Evolutionary conservation across 2,797 vertebrate species (phyloP).

Genomic region (Diglossa cyanea): DNA sequence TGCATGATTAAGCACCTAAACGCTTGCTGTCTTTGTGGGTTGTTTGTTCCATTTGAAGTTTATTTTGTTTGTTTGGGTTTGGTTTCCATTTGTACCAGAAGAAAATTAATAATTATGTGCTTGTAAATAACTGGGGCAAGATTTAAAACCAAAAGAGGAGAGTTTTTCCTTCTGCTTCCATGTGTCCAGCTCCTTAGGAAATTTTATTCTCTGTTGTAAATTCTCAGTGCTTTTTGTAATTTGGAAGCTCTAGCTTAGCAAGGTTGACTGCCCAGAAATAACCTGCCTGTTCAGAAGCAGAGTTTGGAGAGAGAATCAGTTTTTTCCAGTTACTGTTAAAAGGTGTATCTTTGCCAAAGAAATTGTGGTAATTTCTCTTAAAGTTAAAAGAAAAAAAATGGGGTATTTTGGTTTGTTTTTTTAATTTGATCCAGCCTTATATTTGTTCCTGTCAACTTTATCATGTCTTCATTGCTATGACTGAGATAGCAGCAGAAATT

Average conservation of each 20-base stretch:
- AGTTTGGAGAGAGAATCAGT: not conserved
- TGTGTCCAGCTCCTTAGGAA: not conserved
- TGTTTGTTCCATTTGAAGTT: not conserved
- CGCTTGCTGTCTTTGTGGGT: not conserved
- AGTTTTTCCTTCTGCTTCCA: not conserved
- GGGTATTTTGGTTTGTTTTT: not conserved
- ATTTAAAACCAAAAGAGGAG: not conserved
- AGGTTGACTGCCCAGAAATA: not conserved
- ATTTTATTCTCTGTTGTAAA: not conserved
- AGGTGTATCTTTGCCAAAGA: not conserved
- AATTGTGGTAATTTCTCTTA: not conserved
- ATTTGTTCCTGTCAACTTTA: not conserved
- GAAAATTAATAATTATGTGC: not conserved
- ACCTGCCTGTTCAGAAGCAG: not conserved
- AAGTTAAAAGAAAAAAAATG: not conserved
- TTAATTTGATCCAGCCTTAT: not conserved
- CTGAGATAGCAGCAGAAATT: not conserved
- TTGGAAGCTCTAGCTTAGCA: not conserved
- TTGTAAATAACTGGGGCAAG: not conserved
- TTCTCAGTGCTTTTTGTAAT: not conserved
- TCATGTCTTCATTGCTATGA: not conserved
- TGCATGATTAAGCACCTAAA: not conserved
- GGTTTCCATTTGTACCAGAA: not conserved
- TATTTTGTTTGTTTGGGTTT: not conserved
- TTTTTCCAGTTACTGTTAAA: not conserved